These are phyloP conservation scores for Leistus spinibarbis DNA, from an alignment of 2,888 invertebrate genomes.

Conservation along the genomic window DNA sequence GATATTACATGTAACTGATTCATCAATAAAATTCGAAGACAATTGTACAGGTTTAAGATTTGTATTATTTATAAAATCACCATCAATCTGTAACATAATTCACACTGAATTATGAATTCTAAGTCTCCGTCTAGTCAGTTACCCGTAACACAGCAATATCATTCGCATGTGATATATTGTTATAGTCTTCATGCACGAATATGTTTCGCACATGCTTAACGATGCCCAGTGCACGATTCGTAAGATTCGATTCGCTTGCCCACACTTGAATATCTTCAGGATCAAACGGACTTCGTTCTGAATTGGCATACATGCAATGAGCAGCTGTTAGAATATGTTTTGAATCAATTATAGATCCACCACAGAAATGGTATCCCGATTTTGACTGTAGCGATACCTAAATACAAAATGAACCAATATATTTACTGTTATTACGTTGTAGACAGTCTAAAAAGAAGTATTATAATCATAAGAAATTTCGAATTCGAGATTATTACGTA, in stretches of 20 bases:
- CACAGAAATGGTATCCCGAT: neutral
- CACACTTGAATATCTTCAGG: neutral
- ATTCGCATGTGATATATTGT: neutral
- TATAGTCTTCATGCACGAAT: neutral
- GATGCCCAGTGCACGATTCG: neutral
- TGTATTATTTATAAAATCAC: neutral
- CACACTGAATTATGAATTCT: neutral
- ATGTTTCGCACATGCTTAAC: neutral
- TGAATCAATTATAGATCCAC: slow-evolving; percentile 7
- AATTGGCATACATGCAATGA: slow-evolving; percentile 3
- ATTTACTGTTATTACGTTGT: neutral
- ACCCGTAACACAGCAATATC: neutral
- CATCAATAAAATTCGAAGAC: neutral
- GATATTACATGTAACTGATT: neutral
- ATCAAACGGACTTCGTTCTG: neutral
- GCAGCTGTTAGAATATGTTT: neutral
- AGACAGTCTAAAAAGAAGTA: neutral
- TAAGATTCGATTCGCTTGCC: neutral
- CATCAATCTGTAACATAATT: neutral
- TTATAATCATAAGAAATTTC: too few species aligned
- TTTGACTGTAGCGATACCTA: slow-evolving; percentile 1
- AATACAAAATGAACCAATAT: neutral
- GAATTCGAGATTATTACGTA: neutral
- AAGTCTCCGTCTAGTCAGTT: neutral
- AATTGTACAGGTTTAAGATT: neutral